Percentiles rank a stretch among this genome's conserved stretches.
phyloP scores from a whole-genome alignment of 2,888 invertebrate species.

The Synanthedon vespiformis region DNA sequence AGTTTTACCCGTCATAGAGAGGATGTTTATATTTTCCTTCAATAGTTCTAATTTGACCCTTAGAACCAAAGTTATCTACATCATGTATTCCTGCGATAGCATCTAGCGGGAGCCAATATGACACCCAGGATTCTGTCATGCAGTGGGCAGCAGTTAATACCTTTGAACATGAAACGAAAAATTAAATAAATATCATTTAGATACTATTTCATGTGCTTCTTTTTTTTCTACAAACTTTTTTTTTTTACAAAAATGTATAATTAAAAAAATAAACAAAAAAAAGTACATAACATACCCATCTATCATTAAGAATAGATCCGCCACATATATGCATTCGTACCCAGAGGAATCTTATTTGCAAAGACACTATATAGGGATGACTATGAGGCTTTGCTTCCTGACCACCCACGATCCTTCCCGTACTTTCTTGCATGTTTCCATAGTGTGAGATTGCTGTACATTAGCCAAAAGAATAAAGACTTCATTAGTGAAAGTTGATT shows the following conservation, averaged over 20 bases:
- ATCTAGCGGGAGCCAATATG: conserved; percentile 46
- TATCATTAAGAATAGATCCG: conserved; percentile 47
- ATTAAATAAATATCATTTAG: too few relatives aligned
- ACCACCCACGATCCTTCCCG: conserved; percentile 44
- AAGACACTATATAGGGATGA: conserved; percentile 56
- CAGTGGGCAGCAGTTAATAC: conserved; percentile 62
- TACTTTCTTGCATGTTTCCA: background rate
- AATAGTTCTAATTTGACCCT: conserved; percentile 42
- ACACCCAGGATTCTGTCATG: conserved; percentile 35
- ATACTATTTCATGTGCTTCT: too few relatives aligned
- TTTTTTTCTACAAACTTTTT: too few relatives aligned
- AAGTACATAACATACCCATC: conserved; percentile 36
- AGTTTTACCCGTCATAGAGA: conserved; percentile 46
- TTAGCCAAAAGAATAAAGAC: background rate
- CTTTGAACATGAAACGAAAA: conserved; percentile 26
- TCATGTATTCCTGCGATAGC: conserved; percentile 56
- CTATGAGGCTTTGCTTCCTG: conserved; percentile 44
- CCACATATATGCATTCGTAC: conserved; percentile 47
- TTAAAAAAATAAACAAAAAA: background rate
- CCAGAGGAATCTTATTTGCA: conserved; percentile 50
- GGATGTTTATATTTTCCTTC: conserved; percentile 49
- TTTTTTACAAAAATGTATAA: too few relatives aligned
- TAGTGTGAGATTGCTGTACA: background rate
- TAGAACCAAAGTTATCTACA: conserved; percentile 31
- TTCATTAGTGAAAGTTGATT: background rate